Evolutionary conservation across 2,888 invertebrate genomes (phyloP), one percentile per base, ranked within the genome.

Genomic region (Chouioia cunea): DNA sequence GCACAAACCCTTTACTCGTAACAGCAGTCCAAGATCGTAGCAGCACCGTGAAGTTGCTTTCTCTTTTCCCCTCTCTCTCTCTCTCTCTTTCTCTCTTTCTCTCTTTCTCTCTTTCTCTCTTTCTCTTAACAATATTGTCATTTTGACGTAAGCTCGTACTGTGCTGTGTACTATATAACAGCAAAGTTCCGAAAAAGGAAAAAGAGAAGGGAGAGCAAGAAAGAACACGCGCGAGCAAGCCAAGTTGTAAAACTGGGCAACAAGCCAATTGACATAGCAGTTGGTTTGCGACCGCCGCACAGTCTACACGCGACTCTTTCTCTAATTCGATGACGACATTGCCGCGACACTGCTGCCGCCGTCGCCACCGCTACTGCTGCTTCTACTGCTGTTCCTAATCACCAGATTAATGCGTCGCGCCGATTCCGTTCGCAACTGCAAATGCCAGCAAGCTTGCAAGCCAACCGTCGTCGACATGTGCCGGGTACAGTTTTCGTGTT

Each of bases 211-310:
- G 57, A 70, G 64, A 47, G 74, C 48, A 69, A 47, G 66, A 72
- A 74, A 68, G 70, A 75, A 77, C 23, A 44, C 14, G 54, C 27
- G 27, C 23, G 58, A 44, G 27, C 44, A 58, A 58, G 78, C 77
- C 79, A 79, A 82, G 85, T 82, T 84, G 83, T 82, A 84, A 84
- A 82, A 83, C 82, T 84, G 83, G 85, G 85, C 85, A 84, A 82
- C 82, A 82, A 83, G 85, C 85, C 85, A 85, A 85, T 83, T 84
- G 84, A 84, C 82, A 83, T 82, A 64, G 22, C 73, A 73, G 73
- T 70, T 63, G 63, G 83, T 81, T 79, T 78, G 82, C 82, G 79
- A 82, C 80, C 82, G 78, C 79, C 83, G 82, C 79, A 79, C 81
- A 79, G 81, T 52, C 60, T 20, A 20, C 15, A 18, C 10, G 18